Percentiles rank a stretch among this genome's conserved stretches.
Evolutionary conservation across 2,797 vertebrate genomes (phyloP).

Genomic region (Crypturellus tataupa): DNA sequence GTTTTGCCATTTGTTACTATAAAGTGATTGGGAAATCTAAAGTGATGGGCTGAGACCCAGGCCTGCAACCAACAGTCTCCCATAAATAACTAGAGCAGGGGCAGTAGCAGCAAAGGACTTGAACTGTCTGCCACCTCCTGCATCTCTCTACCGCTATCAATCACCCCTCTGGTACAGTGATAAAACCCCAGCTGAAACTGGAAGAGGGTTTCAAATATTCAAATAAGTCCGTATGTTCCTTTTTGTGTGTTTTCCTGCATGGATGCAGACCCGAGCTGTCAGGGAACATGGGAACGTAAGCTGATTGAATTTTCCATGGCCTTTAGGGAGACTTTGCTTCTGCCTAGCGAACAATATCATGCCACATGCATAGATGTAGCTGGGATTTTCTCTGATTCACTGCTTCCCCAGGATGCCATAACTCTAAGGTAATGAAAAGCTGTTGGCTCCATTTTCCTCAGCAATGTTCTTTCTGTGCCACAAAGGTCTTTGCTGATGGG

Average conservation of each 20-base stretch:
- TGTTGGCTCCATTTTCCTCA: neutral
- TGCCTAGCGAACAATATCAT: neutral
- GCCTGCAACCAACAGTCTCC: accelerated
- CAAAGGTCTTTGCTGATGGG: neutral
- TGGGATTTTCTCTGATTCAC: neutral
- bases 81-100: neutral
- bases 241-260: neutral
- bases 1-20: neutral
- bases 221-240: neutral
- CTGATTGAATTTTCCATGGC: neutral
- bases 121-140: neutral
- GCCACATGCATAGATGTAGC: neutral
- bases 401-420: neutral
- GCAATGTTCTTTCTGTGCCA: neutral
- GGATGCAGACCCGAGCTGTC: neutral
- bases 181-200: neutral
- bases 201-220: neutral
- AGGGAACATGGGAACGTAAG: accelerated
- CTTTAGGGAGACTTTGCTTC: neutral
- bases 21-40: neutral
- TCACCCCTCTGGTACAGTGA: neutral
- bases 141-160: accelerated
- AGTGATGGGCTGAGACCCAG: neutral
- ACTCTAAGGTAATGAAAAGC: neutral
- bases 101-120: neutral